A percentile compares a stretch with the other conserved stretches of the same genome.
phyloP scores from a whole-genome alignment of 2,888 invertebrate genomes.

The Campaea margaritaria region DNA sequence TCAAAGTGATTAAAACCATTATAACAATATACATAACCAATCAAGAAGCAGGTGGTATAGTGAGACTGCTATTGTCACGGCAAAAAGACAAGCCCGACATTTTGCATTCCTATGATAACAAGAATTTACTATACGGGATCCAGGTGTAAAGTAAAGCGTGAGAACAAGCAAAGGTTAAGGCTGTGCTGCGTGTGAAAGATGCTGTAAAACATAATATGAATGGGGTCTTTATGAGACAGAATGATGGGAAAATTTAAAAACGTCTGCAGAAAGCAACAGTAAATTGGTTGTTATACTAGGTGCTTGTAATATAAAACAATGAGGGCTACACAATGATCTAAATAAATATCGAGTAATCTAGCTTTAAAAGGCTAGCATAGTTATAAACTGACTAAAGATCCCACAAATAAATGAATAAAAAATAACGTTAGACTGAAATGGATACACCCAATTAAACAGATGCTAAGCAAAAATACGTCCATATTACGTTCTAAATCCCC shows the following conservation, averaged over 20 bases:
- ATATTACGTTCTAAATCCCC: too few relatives aligned
- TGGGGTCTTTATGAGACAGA: neutral
- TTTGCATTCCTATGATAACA: slow-evolving; percentile 20
- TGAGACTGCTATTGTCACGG: slow-evolving; percentile 1
- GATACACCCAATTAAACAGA: too few relatives aligned
- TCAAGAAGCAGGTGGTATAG: slow-evolving; percentile 5
- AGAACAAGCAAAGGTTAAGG: slow-evolving; percentile 16
- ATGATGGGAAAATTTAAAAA: slow-evolving; percentile 17
- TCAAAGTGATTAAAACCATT: too few relatives aligned
- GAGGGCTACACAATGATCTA: too few relatives aligned
- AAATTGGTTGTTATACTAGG: neutral
- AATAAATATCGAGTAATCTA: too few relatives aligned
- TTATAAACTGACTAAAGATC: too few relatives aligned
- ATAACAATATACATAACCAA: neutral
- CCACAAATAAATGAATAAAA: too few relatives aligned
- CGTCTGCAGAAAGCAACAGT: slow-evolving; percentile 8
- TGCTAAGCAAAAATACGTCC: too few relatives aligned
- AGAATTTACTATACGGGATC: slow-evolving; percentile 21
- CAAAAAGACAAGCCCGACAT: slow-evolving; percentile 5
- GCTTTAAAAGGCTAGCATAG: too few relatives aligned
- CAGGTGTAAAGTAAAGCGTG: slow-evolving; percentile 32
- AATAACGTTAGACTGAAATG: too few relatives aligned
- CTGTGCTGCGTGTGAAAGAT: slow-evolving; percentile 20
- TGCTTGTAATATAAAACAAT: neutral
- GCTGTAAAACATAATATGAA: slow-evolving; percentile 12